Evolutionary conservation across 2,888 invertebrate species (phyloP).

Genomic region (Ferdinandea cuprea): DNA sequence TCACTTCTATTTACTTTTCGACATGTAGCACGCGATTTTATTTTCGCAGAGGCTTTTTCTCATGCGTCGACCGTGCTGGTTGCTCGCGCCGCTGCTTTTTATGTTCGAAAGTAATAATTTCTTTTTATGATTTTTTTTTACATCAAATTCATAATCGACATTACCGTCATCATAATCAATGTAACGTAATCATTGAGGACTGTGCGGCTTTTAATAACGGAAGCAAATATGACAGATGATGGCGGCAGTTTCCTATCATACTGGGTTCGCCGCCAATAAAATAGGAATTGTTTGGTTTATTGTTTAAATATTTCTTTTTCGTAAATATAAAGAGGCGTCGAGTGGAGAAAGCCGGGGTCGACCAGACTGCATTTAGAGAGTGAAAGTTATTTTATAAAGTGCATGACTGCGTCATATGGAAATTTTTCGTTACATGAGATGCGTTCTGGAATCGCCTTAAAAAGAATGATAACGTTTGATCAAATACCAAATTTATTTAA

Average conservation of each 20-base stretch:
- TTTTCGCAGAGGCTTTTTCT: slow-evolving; percentile 49
- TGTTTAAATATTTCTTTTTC: slow-evolving; percentile 41
- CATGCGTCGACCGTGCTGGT: slow-evolving; percentile 4
- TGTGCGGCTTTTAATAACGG: slow-evolving; percentile 30
- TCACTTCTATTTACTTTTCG: slow-evolving; percentile 55
- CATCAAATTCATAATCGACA: slow-evolving; percentile 63
- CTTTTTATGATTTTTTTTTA: slow-evolving; percentile 64
- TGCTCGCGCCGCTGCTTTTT: slow-evolving; percentile 45
- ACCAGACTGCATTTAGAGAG: slow-evolving; percentile 12
- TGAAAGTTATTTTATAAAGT: slow-evolving; percentile 40
- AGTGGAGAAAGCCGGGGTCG: too few species aligned
- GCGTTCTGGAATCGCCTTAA: too few species aligned
- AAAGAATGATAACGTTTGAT: too few species aligned
- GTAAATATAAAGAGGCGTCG: not conserved
- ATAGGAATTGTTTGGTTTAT: slow-evolving; percentile 23
- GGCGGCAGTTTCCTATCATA: too few species aligned
- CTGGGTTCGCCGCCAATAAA: slow-evolving; percentile 20
- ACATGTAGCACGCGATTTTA: slow-evolving; percentile 70
- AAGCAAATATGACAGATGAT: slow-evolving; percentile 30
- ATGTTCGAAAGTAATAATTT: slow-evolving; percentile 65
- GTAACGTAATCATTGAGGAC: slow-evolving; percentile 55
- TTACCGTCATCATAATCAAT: slow-evolving; percentile 55
- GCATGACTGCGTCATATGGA: too few species aligned
- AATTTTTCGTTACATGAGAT: too few species aligned
- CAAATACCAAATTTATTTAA: too few species aligned